Evolutionary conservation across 2,797 vertebrate species (phyloP), one percentile per base, ranked within the genome.

Genomic region (Acrossocheilus fasciatus): DNA sequence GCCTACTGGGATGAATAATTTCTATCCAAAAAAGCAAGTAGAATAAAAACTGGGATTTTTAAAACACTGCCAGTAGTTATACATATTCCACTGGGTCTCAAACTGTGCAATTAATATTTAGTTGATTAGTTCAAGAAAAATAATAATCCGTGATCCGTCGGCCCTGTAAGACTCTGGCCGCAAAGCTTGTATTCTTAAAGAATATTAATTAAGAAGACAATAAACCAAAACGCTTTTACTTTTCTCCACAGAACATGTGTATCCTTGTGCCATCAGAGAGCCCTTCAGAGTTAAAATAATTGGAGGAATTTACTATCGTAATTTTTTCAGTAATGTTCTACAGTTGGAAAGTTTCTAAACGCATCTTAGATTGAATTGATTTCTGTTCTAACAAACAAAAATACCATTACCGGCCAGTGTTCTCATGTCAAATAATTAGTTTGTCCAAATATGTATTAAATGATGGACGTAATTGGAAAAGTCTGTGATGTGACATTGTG

Each of bases 1-100:
- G n/a, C 23, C 57, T 26, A 26, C 89, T 50, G 89, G 39, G 43
- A 93, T 93, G 93, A 94, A 91, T 91, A 93, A 94, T 94, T 91
- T 89, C 85, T 90, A 89, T 91, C 91, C 90, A 91, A 92, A 89
- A 85, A 3, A 43, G 86, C 77, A 89, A 79, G 89, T 83, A 11
- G 43, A 89, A 88, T 87, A 81, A 89, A 86, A 82, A 86, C 5
- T 3, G 43, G 70, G 12, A 81, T 92, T 90, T 95, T 94, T 92
- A 92, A 93, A 94, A 88, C 62, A 92, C 87, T 92, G 87, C 84
- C 78, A 5, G 36, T 52, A 90, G 90, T 91, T 91, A 87, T 86
- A 93, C 93, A 91, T 88, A 91, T 90, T 87, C 87, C 3, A 77
- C 14, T 43, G 81, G 88, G 84, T 47, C 76, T 84, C 34, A 87